Base-by-base conservation (phyloP, 2,888 invertebrate species). In the Pollenia griseotomentosa region DNA sequence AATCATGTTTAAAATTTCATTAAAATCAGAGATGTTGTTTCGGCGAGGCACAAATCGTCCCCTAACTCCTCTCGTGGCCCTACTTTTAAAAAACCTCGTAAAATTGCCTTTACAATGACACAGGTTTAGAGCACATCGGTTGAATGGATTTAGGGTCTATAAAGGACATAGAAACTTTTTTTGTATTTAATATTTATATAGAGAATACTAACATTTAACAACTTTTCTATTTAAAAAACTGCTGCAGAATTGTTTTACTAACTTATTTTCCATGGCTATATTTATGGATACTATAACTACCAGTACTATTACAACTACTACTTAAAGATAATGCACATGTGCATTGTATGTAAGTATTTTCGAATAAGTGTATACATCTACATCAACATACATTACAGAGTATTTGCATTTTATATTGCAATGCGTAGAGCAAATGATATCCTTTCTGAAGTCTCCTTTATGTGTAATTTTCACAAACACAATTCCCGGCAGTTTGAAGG, bases 361-460 rank as follows among this genome's bases (percentile, higher is more conserved):
- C 8, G 66, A 44, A 44, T 19, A 48, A 11, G 16, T 74, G 63
- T 80, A 16, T 44, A 19, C 55, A 59, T 44, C 51, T 46, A 55
- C 48, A 53, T 73, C 80, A 77, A 55, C 70, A 63, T 65, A 73
- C 57, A 68, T 75, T 82, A 66, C 12, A 66, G 55, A 85, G 70
- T 63, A 77, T 86, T 86, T 86, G 80, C 83, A 86, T 86, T 78
- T 87, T 84, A 84, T 74, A 87, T 87, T 84, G 78, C 78, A 84
- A 87, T 87, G 84, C 84, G 78, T 81, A 70, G 55, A 78, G 78
- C 78, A 81, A 87, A 87, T 81, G 63, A 84, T 84, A 84, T 87
- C 81, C 68, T 65, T 78, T 73, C 51, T 10, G 55, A 83, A 63
- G 48, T 63, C 55, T 53, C 40, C 23, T 65, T 63, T 77, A 70